Base-by-base conservation (phyloP, 2,113 vertebrate species). In the Ictidomys tridecemlineatus region DNA sequence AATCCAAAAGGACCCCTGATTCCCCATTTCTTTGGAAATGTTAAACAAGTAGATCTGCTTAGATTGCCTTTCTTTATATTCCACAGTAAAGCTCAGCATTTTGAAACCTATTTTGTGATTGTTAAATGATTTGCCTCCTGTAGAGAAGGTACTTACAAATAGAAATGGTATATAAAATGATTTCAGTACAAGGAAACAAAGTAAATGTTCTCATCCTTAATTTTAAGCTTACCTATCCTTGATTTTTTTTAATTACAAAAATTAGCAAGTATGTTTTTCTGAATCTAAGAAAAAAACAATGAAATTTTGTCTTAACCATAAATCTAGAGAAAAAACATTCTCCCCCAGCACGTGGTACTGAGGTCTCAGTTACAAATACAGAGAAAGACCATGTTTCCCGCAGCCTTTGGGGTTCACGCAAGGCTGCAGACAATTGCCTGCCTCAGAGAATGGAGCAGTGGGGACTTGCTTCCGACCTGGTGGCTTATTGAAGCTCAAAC, bases 401-500 rank as follows among this genome's bases (percentile, higher is more conserved):
- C 51, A 61, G 56, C 48, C 96, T 84, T 42, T 0, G 86, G 70
- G 89, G 80, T 72, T 34, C 65, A 16, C 2, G 4, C 0, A 5
- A 67, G 70, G 51, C 89, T 82, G 5, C 39, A 87, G 9, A n/a
- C 94, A 95, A 53, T 70, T 78, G 2, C 67, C 70, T 28, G 17
- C 67, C 2, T 16, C 97, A n/a, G 63, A 97, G 89, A 95, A 89
- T 1, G 56, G 34, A 95, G 96, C 92, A 85, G 90, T 51, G 85
- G 95, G 94, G 96, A 94, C 84, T 72, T 42, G 79, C 65, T 73
- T 88, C 91, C 91, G 48, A 96, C 97, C 89, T 58, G 95, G 85
- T 61, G 37, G 96, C 89, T 90, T 79, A 91, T 30, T 92, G 89
- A 94, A 87, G 69, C 95, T 85, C 93, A 94, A 83, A 85, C 67